A percentile compares a stretch with the other conserved stretches of the same genome.
These are phyloP conservation scores for Neoniphon sammara DNA, from an alignment of 2,797 vertebrate genomes.

Conservation along the genomic window DNA sequence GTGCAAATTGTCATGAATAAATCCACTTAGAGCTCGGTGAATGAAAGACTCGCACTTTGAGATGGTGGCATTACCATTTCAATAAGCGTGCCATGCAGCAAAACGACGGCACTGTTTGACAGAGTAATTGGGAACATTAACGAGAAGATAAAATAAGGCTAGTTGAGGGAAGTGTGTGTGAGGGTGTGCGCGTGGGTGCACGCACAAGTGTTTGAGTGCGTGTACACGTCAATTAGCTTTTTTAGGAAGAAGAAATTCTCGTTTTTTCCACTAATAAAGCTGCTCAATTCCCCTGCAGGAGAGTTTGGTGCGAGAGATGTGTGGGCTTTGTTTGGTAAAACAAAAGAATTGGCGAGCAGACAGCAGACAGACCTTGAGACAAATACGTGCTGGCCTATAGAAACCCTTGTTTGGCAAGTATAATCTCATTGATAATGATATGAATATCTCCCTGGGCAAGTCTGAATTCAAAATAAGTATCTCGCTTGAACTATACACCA, in stretches of 20 bases:
- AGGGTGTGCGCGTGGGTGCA: slow-evolving; percentile 19
- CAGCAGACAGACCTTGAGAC: slow-evolving; percentile 69
- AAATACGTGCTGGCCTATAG: slow-evolving; percentile 61
- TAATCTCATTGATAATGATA: slow-evolving; percentile 58
- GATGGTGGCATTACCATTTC: slow-evolving; percentile 82
- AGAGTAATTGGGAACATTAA: slow-evolving; percentile 82
- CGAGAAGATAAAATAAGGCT: slow-evolving; percentile 77
- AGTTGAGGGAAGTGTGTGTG: slow-evolving; percentile 48
- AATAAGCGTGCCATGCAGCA: slow-evolving; percentile 71
- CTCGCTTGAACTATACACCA: slow-evolving; percentile 67
- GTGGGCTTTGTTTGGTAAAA: slow-evolving; percentile 69
- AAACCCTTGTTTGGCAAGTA: slow-evolving; percentile 68
- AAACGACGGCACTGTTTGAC: slow-evolving; percentile 77
- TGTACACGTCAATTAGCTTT: not conserved
- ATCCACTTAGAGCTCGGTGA: slow-evolving; percentile 80
- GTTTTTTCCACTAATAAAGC: slow-evolving; percentile 58
- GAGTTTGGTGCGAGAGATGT: slow-evolving; percentile 43
- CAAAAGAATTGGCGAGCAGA: slow-evolving; percentile 68
- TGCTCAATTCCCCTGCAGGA: slow-evolving; percentile 48
- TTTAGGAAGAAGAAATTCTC: slow-evolving; percentile 1
- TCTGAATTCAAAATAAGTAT: slow-evolving; percentile 72
- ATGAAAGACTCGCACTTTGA: slow-evolving; percentile 80
- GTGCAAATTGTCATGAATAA: slow-evolving; percentile 83
- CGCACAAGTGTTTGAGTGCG: slow-evolving; percentile 55
- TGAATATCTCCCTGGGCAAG: slow-evolving; percentile 66